Conservation (phyloP, 1,140 invertebrate genomes). For the Zaprionus ornatus region DNA sequence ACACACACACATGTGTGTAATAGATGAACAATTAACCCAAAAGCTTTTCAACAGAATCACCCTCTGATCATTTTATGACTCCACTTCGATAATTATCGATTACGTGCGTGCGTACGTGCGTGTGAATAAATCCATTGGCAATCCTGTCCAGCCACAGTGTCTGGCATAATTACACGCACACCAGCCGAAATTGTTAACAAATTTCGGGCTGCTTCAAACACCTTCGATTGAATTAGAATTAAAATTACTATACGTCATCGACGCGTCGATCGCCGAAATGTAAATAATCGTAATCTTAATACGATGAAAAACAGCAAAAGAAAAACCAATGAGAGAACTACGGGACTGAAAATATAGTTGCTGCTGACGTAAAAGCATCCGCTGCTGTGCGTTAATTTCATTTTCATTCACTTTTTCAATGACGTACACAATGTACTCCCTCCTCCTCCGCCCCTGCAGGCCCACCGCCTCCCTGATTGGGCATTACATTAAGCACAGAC, state of each 20-base stretch:
- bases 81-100: conserved; percentile 34
- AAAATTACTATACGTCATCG: conserved; percentile 52
- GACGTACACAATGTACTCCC: conserved; percentile 58
- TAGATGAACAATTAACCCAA: conserved; percentile 13
- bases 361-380: conserved; percentile 48
- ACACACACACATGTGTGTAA: not conserved
- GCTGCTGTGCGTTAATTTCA: conserved; percentile 53
- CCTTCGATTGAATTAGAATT: not conserved
- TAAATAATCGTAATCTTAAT: conserved; percentile 75
- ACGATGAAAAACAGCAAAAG: conserved; percentile 46
- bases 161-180: conserved; percentile 68
- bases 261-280: conserved; percentile 24
- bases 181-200: not conserved
- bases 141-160: conserved; percentile 52
- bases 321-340: not conserved
- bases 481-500: conserved; percentile 51
- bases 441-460: not conserved
- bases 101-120: not conserved
- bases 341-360: conserved; percentile 17
- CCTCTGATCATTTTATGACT: conserved; percentile 35
- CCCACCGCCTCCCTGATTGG: not conserved
- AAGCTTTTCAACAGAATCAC: conserved; percentile 32
- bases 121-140: conserved; percentile 21
- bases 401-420: conserved; percentile 72
- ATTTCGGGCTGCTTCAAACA: conserved; percentile 3